Evolutionary conservation across 2,888 invertebrate species (phyloP).

Genomic region (Erebia ligea): DNA sequence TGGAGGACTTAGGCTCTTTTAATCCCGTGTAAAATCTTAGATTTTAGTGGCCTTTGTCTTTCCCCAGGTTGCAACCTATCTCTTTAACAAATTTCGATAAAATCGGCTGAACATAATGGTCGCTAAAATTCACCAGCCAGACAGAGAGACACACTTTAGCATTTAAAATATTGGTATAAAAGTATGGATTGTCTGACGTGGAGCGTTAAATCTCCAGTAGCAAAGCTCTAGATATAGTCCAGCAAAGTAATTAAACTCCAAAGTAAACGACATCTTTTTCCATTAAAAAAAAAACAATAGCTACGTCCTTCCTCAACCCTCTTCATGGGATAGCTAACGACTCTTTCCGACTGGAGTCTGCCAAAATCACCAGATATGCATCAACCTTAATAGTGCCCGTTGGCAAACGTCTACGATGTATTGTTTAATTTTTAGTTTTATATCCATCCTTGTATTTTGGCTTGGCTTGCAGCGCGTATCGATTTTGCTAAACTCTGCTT

Average conservation of each 20-base stretch:
- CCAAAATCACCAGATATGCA: slow-evolving; percentile 56
- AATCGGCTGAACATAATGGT: too few relatives aligned
- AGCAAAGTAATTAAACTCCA: not conserved
- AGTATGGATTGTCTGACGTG: too few relatives aligned
- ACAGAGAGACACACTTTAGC: too few relatives aligned
- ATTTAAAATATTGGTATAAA: too few relatives aligned
- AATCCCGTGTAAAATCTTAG: too few relatives aligned
- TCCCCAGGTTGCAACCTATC: too few relatives aligned
- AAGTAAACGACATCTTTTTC: slow-evolving; percentile 2
- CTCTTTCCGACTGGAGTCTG: slow-evolving; percentile 32
- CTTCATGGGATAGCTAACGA: slow-evolving; percentile 33
- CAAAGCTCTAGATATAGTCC: too few relatives aligned
- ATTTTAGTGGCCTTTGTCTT: too few relatives aligned
- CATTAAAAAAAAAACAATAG: slow-evolving; percentile 23
- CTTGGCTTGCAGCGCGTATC: slow-evolving; percentile 32
- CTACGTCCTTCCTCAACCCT: slow-evolving; percentile 5
- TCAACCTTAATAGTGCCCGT: slow-evolving; percentile 57
- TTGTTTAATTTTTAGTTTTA: slow-evolving; percentile 69
- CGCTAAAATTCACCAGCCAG: too few relatives aligned
- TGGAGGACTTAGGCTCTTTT: too few relatives aligned
- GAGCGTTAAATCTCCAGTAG: too few relatives aligned
- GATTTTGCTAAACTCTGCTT: slow-evolving; percentile 33
- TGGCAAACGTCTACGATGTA: slow-evolving; percentile 52
- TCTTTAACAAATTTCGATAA: too few relatives aligned
- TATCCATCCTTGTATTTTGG: slow-evolving; percentile 44